Evolutionary conservation across 2,113 vertebrate genomes (phyloP), one percentile per base, ranked within the genome.

Genomic region (Odontesthes bonariensis): DNA sequence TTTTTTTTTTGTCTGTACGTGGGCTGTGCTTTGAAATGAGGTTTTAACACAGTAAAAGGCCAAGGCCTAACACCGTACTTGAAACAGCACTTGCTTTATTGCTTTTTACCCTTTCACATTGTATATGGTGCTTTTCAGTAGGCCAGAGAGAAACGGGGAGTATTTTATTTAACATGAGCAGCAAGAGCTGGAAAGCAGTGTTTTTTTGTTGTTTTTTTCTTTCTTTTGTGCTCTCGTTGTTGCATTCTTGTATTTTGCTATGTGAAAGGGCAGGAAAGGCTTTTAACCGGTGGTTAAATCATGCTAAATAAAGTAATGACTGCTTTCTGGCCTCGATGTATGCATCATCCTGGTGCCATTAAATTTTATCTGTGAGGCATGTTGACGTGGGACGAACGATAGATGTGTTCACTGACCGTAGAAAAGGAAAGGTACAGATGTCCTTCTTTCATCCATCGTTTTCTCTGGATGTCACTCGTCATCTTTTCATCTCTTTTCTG

Each of bases 401-500:
- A 40, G 61, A 57, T 59, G 55, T 75, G 72, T 85, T 73, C 7
- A 38, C 10, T 38, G 35, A 38, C 6, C 77, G 69, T 47, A 81
- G 72, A 32, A 65, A 63, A 79, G 62, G 75, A 82, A 64, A 67
- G 75, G 59, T 12, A 13, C 51, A 65, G 63, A 68, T 66, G 74
- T 83, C 44, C 66, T 77, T 61, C 55, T 65, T 66, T 73, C 23
- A 62, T 82, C 86, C 59, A 77, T 56, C 35, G 20, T 57, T 55
- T 35, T 80, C 75, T 31, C 57, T 81, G 70, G 69, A 68, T 89
- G 81, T 90, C 86, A 82, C 77, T 89, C 82, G 67, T 75, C 83
- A 82, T 91, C 76, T 84, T 87, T 91, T 92, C 87, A 92, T 90
- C 83, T 85, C 23, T 47, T 59, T 69, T 81, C 63, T 86, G 75